Evolutionary conservation across 2,797 vertebrate genomes (phyloP), one percentile per base, ranked within the genome.

Genomic region (Eulemur rubriventer): DNA sequence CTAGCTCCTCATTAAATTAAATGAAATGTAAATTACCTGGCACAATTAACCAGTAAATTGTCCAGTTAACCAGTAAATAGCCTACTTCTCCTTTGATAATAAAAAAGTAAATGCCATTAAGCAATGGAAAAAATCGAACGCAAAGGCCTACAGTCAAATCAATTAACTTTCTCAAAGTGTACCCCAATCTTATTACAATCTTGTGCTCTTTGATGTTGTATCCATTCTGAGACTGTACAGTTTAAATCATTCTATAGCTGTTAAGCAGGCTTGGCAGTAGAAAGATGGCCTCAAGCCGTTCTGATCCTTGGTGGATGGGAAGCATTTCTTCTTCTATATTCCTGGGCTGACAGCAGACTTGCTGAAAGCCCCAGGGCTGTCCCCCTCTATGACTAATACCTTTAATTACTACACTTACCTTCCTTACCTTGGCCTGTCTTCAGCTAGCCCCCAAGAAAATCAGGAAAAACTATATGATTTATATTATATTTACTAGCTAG

Each of bases 31-130:
- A 87, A 89, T 72, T 82, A 91, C 61, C 48, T 96, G 88, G 35
- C 30, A 88, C 35, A 70, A 79, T 72, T 92, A 92, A 87, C 17
- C 38, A 79, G 79, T 52, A 84, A 78, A 84, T 46, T 61, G 6
- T 7, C 38, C 16, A 75, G n/a, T 72, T 80, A 72, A 75, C 57
- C 46, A 80, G 46, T 43, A 82, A 80, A 55, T 48, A 57, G 41
- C n/a, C 33, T 35, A 48, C 24, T 91, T 85, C 6, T 78, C 16
- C 20, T 92, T 89, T 90, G n/a, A 83, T 89, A 89, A 75, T 35
- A 89, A 93, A 96, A 83, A 95, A 86, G 20, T 50, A 93, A 89
- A 78, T 50, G 35, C 30, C 50, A 78, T 67, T 61, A 57, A 91
- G 9, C n/a, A 82, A 82, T 16, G n/a, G 28, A 61, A 78, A 57